Evolutionary conservation across 2,888 invertebrate genomes (phyloP).

Genomic region (Leptodirus hochenwartii): DNA sequence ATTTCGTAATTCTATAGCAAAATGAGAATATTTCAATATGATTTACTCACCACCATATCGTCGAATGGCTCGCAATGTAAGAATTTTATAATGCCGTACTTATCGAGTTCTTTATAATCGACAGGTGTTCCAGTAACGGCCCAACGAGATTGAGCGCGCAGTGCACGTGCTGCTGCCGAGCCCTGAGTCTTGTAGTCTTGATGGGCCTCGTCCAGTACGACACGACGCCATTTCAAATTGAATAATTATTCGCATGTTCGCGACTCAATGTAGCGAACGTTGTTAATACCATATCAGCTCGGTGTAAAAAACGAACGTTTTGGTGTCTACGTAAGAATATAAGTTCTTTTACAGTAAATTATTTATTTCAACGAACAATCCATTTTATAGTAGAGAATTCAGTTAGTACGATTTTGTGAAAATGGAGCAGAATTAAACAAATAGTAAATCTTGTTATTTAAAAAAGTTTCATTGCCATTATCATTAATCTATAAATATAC

Average conservation of each 20-base stretch:
- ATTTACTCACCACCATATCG: conserved; percentile 42
- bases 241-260: conserved; percentile 38
- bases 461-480: no score
- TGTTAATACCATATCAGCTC: conserved; percentile 64
- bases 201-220: conserved; percentile 90
- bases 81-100: conserved; percentile 67
- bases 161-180: conserved; percentile 47
- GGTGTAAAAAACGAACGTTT: conserved; percentile 1
- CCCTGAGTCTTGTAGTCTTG: conserved; percentile 67
- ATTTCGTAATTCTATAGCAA: neutral
- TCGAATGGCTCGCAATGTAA: conserved; percentile 76
- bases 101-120: conserved; percentile 79
- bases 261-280: conserved; percentile 63
- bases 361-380: no score
- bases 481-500: no score
- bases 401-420: no score
- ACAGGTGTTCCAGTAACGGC: conserved; percentile 88
- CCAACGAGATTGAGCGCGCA: conserved; percentile 52
- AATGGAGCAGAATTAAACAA: no score
- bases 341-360: no score
- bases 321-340: no score
- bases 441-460: no score
- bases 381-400: no score
- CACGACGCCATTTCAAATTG: conserved; percentile 62
- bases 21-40: neutral